Evolutionary conservation across 2,113 vertebrate species (phyloP).

Genomic region (Oreochromis niloticus): DNA sequence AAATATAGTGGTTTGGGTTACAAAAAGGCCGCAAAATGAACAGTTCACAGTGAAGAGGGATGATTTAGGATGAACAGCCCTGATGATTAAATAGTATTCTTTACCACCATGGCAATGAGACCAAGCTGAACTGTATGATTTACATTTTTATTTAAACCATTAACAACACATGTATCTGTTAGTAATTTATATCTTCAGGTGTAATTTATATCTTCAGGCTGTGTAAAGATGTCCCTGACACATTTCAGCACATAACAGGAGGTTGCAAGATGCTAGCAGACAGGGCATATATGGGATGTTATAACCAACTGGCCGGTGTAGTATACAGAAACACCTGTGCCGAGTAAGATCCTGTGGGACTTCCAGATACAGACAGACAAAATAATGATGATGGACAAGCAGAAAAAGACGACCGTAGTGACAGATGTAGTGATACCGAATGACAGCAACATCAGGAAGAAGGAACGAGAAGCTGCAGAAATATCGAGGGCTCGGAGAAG

Average conservation of each 20-base stretch:
- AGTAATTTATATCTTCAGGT: neutral
- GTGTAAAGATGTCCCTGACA: neutral
- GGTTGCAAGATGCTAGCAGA: neutral
- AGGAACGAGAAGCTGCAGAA: neutral
- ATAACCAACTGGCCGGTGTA: neutral
- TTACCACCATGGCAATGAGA: neutral
- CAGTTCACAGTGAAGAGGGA: neutral
- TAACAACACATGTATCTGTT: neutral
- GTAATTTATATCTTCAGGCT: neutral
- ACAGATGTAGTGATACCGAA: neutral
- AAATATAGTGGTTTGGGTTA: neutral
- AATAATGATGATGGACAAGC: neutral
- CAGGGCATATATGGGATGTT: neutral
- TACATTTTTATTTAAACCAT: neutral
- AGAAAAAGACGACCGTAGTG: neutral
- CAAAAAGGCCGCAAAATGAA: neutral
- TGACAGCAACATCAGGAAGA: neutral
- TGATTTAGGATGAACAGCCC: neutral
- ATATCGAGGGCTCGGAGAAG: neutral
- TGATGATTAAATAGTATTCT: neutral
- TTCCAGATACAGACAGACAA: neutral
- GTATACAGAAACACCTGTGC: neutral
- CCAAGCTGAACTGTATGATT: neutral
- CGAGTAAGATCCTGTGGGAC: neutral
- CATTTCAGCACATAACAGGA: neutral